Conservation (phyloP, 2,888 invertebrate species). For the Aspidapion aeneum region DNA sequence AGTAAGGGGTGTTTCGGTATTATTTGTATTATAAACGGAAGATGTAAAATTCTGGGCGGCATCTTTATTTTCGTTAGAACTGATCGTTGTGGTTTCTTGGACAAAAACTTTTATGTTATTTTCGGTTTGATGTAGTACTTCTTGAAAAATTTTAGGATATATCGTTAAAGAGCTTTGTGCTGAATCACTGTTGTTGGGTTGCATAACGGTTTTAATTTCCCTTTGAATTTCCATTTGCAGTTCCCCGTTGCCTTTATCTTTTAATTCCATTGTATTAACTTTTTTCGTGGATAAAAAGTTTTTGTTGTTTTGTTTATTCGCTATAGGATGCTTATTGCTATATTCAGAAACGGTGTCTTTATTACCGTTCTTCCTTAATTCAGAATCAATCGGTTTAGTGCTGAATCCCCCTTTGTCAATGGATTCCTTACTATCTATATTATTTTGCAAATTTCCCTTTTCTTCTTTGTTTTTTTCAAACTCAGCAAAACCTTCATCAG, state of each 20-base stretch:
- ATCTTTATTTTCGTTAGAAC: conserved; percentile 14
- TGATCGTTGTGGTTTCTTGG: neutral
- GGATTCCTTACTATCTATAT: conserved; percentile 3
- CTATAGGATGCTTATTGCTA: neutral
- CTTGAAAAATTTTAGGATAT: conserved; percentile 34
- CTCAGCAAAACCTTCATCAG: conserved; percentile 56
- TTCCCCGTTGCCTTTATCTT: conserved; percentile 34
- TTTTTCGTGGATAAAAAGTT: conserved; percentile 34
- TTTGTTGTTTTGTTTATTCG: conserved; percentile 24
- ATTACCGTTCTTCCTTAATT: neutral
- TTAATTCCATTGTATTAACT: conserved; percentile 36
- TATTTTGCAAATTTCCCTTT: conserved; percentile 13
- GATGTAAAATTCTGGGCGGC: conserved; percentile 13
- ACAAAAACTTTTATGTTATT: conserved; percentile 1
- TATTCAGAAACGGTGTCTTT: neutral
- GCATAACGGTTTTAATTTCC: conserved; percentile 36
- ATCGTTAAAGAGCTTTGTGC: conserved; percentile 38
- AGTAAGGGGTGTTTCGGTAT: neutral
- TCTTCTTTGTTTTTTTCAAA: conserved; percentile 31
- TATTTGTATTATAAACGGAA: neutral
- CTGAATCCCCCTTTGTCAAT: conserved; percentile 6
- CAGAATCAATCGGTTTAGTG: conserved; percentile 16
- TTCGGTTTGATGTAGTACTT: neutral
- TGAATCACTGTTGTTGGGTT: conserved; percentile 34
- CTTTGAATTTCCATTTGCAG: conserved; percentile 40